Conservation (phyloP, 2,113 vertebrate genomes). For the Hypanus sabinus region DNA sequence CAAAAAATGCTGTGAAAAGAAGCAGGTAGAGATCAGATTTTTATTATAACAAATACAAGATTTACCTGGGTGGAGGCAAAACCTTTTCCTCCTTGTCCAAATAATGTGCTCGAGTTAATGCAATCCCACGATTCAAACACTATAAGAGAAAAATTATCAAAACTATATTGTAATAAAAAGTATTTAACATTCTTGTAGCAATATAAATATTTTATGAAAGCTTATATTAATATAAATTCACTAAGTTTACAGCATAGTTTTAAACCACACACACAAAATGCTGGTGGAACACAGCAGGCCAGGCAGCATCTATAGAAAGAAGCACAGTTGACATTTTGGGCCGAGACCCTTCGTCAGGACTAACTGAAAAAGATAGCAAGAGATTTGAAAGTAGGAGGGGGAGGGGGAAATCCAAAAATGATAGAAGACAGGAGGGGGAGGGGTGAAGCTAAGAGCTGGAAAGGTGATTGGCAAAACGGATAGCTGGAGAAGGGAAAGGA, state of each 20-base stretch:
- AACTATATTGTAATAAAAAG: not conserved
- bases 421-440: too few species aligned
- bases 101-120: slow-evolving; percentile 81
- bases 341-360: too few species aligned
- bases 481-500: too few species aligned
- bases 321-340: too few species aligned
- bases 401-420: too few species aligned
- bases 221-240: not conserved
- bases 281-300: too few species aligned
- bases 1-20: not conserved
- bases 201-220: not conserved
- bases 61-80: slow-evolving; percentile 81
- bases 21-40: not conserved
- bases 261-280: too few species aligned
- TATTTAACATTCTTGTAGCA: not conserved
- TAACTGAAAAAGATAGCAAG: too few species aligned
- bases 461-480: too few species aligned
- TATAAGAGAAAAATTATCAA: slow-evolving; percentile 43
- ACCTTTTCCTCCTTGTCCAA: slow-evolving; percentile 88
- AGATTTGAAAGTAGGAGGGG: too few species aligned
- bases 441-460: too few species aligned
- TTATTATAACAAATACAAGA: not conserved
- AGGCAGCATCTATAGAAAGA: too few species aligned
- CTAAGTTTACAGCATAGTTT: not conserved
- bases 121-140: slow-evolving; percentile 77